Conservation (phyloP, 2,797 vertebrate genomes). For the Pelobates cultripes region DNA sequence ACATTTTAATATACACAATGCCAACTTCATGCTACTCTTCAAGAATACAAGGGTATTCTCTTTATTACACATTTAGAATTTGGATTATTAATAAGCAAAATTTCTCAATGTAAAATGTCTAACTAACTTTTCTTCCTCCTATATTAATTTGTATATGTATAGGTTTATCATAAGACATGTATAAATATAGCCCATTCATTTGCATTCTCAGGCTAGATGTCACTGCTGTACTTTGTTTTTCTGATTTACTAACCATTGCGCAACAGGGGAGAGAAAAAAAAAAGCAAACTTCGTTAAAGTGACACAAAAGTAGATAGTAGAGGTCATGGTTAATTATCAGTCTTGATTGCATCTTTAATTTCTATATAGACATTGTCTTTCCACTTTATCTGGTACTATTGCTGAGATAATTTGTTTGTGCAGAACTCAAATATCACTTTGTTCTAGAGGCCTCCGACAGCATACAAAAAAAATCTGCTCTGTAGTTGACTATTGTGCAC, state of each 20-base stretch:
- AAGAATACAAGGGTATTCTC: too few relatives aligned
- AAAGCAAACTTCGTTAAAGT: constrained; percentile 37
- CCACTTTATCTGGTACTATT: constrained; percentile 32
- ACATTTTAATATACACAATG: too few relatives aligned
- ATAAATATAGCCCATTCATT: too few relatives aligned
- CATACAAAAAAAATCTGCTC: constrained; percentile 11
- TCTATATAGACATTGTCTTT: constrained; percentile 15
- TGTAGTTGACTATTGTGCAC: background rate
- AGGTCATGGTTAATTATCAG: constrained; percentile 45
- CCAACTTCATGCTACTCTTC: too few relatives aligned
- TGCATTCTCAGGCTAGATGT: constrained; percentile 21
- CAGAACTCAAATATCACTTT: constrained; percentile 6
- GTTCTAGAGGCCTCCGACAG: constrained; percentile 14
- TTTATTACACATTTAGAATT: too few relatives aligned
- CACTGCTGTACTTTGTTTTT: constrained; percentile 19
- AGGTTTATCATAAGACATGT: too few relatives aligned
- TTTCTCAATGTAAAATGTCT: too few relatives aligned
- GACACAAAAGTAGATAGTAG: constrained; percentile 42
- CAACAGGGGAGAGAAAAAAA: background rate
- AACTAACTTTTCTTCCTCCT: too few relatives aligned
- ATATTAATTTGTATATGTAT: too few relatives aligned
- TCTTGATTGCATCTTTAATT: constrained; percentile 7
- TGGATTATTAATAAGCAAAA: too few relatives aligned
- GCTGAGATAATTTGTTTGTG: constrained; percentile 18
- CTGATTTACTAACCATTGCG: constrained; percentile 9